These are phyloP conservation scores for Hypomecis atomaria DNA, from an alignment of 2,888 invertebrate species.

Conservation along the genomic window DNA sequence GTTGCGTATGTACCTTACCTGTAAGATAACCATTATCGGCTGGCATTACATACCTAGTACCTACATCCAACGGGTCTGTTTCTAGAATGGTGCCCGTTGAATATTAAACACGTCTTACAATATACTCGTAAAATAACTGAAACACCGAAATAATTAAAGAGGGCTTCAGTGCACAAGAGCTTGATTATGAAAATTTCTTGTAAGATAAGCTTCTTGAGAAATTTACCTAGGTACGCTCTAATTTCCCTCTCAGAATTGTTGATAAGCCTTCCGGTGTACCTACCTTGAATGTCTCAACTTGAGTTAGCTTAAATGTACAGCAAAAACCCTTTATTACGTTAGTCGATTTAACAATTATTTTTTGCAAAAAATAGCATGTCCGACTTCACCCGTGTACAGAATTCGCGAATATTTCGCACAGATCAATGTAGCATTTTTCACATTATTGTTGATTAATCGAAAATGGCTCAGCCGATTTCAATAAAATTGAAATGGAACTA, in stretches of 20 bases:
- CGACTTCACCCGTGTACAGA: no score
- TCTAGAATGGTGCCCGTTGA: slow-evolving; percentile 55
- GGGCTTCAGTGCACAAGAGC: slow-evolving; percentile 17
- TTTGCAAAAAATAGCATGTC: no score
- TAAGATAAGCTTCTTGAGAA: slow-evolving; percentile 31
- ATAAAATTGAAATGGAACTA: no score
- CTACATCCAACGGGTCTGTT: slow-evolving; percentile 67
- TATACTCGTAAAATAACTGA: slow-evolving; percentile 22
- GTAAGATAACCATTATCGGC: slow-evolving; percentile 6
- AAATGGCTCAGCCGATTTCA: no score
- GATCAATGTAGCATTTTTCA: no score
- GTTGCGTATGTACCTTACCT: slow-evolving; percentile 1
- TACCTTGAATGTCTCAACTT: slow-evolving; percentile 2
- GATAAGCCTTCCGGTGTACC: slow-evolving; percentile 33
- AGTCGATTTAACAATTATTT: no score
- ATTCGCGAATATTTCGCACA: no score
- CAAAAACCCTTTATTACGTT: no score
- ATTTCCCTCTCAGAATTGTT: slow-evolving; percentile 9
- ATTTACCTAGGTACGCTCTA: slow-evolving; percentile 18
- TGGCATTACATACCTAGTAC: slow-evolving; percentile 43
- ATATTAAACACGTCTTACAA: slow-evolving; percentile 55
- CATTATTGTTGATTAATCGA: no score
- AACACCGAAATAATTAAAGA: slow-evolving; percentile 27
- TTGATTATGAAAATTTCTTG: slow-evolving; percentile 22
- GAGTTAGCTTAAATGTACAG: slow-evolving; percentile 1